A percentile compares a stretch with the other conserved stretches of the same genome.
Evolutionary conservation across 2,888 invertebrate species (phyloP).

Genomic region (Electrophaes corylata): DNA sequence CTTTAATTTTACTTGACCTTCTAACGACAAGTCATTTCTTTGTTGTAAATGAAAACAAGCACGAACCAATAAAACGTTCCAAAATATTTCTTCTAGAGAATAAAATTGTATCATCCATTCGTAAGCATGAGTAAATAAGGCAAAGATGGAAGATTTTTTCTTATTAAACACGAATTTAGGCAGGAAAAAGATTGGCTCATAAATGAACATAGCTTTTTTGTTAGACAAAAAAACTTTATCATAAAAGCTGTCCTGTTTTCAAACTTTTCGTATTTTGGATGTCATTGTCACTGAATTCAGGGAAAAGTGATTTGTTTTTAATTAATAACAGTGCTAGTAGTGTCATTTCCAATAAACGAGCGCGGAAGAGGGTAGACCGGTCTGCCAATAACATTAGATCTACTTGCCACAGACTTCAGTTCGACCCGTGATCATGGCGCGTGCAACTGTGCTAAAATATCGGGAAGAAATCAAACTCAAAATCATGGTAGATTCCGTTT

Average conservation of each 20-base stretch:
- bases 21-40: neutral
- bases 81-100: neutral
- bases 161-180: conserved; percentile 8
- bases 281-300: neutral
- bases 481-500: too few relatives aligned
- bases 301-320: neutral
- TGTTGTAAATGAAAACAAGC: neutral
- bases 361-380: too few relatives aligned
- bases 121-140: neutral
- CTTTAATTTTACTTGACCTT: neutral
- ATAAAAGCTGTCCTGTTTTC: neutral
- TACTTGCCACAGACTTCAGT: too few relatives aligned
- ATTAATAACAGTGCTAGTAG: too few relatives aligned
- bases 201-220: conserved; percentile 28
- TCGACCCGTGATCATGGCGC: too few relatives aligned
- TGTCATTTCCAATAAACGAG: too few relatives aligned
- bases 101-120: neutral
- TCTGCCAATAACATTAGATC: too few relatives aligned
- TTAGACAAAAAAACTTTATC: conserved; percentile 5
- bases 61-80: neutral
- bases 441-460: too few relatives aligned
- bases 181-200: conserved; percentile 25
- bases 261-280: neutral
- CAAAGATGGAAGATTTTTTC: neutral
- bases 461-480: too few relatives aligned